Base-by-base conservation (phyloP, 2,888 invertebrate species). In the Xylocampa areola region DNA sequence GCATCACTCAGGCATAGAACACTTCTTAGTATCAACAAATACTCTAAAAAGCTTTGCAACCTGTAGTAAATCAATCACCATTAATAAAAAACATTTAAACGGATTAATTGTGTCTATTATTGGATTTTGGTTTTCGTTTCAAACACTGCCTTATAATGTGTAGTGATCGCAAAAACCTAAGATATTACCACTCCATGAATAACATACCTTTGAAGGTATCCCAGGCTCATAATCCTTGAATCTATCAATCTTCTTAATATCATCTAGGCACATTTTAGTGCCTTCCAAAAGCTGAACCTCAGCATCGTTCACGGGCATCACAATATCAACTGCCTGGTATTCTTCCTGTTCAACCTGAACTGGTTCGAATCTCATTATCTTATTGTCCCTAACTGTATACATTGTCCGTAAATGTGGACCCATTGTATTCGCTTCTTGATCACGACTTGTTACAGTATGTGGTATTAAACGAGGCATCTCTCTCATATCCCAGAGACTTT, bases 211-310 rank as follows among this genome's bases (percentile, higher is more conserved):
- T 1, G 94, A 94, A 45, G 94, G 94, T 64, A 80, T 76, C 14
- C 95, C 95, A 48, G 91, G 88, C 27, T 91, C 84, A 79, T 95
- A 95, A 67, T 94, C 91, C 68, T 90, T 86, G 71, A 95, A 95
- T 68, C 92, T 86, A 1, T 94, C 93, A 66, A 95, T 90, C 61
- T 90, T 91, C 79, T 81, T 93, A 19, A 95, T 95, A 72, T 95
- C 93, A 75, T 94, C 94, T 17, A 94, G 51, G 33, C 82, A 80
- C 88, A 95, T 89, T 72, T 94, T 94, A 0, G 94, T 92, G 7
- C 92, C 91, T 78, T 92, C 92, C 25, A 92, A 68, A 14, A 94
- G 67, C 49, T 89, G 84, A 32, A 87, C 81, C 48, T 91, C 91
- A 0, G 90, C 88, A 29, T 77, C 72, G 65, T 90, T 90, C 2